Base-by-base conservation (phyloP, 2,888 invertebrate genomes). In the Drepanosiphum platanoidis region DNA sequence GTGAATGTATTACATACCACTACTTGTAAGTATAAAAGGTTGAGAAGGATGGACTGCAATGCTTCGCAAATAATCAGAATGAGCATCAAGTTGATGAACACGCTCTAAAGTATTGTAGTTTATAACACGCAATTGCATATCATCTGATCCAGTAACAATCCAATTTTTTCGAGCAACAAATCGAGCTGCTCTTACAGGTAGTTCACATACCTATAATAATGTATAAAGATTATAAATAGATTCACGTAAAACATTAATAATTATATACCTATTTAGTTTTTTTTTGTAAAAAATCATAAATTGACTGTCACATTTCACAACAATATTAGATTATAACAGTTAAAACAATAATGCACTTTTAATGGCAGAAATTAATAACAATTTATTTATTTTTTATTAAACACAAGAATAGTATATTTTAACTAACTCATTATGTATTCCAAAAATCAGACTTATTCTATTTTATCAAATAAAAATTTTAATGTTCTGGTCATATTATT, bases 51-150 rank as follows among this genome's bases (percentile, higher is more conserved):
- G 99, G 18, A 99, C 94, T 9, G 96, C 96, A 88, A 99, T 98
- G 89, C 96, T 96, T 87, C 98, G 92, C 36, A 99, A 94, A 90
- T 99, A 99, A 91, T 99, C 99, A 1, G 98, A 97, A 90, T 99
- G 99, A 0, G 99, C 99, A 90, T 99, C 99, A 90, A 96, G 98
- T 7, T 96, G 93, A 89, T 99, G 97, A 7, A 97, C 95, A 88
- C 97, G 92, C 90, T 99, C 99, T 88, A 99, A 90, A 0, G 99
- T 99, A 90, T 99, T 99, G 91, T 99, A 99, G 91, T 99, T 99
- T 90, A 97, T 99, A 46, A 99, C 95, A 87, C 99, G 92, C 39
- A 99, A 94, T 90, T 95, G 95, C 95, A 96, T 96, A 90, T 96
- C 96, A 91, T 97, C 98, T 0, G 99, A 99, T 30, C 99, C 99